phyloP scores from a whole-genome alignment of 2,797 vertebrate genomes.

The Argentina silus region DNA sequence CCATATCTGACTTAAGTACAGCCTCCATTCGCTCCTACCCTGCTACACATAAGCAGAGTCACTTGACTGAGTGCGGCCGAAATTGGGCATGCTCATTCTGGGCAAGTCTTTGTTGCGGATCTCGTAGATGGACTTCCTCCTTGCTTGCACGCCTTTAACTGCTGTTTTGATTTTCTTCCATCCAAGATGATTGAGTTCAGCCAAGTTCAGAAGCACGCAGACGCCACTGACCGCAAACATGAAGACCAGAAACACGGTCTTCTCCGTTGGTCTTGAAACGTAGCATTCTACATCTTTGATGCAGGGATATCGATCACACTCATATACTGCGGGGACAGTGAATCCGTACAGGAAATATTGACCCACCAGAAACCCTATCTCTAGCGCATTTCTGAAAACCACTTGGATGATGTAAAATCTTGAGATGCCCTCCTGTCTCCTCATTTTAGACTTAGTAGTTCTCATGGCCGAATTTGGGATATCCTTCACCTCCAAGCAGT shows the following conservation, averaged over 20 bases:
- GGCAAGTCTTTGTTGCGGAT: conserved; percentile 92
- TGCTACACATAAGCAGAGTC: conserved; percentile 92
- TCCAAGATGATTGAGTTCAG: conserved; percentile 92
- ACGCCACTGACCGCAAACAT: conserved; percentile 95
- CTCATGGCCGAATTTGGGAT: conserved; percentile 76
- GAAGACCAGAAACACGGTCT: conserved; percentile 92
- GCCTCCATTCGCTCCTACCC: background rate
- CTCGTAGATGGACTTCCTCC: conserved; percentile 93
- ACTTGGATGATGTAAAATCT: conserved; percentile 95
- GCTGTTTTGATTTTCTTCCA: conserved; percentile 95
- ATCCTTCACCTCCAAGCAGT: conserved; percentile 89
- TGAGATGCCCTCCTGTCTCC: conserved; percentile 91
- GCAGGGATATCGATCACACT: conserved; percentile 92
- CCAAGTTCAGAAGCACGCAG: conserved; percentile 91
- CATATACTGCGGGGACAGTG: conserved; percentile 88
- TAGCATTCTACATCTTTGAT: conserved; percentile 95
- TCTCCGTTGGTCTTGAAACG: conserved; percentile 91
- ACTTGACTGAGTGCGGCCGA: conserved; percentile 92
- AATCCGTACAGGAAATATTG: conserved; percentile 94
- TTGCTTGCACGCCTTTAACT: conserved; percentile 88
- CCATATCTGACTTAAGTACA: conserved; percentile 24
- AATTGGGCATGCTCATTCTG: conserved; percentile 90
- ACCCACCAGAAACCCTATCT: conserved; percentile 92
- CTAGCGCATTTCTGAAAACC: conserved; percentile 92
- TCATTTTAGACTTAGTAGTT: conserved; percentile 87